Evolutionary conservation across 2,888 invertebrate genomes (phyloP).

Genomic region (Chymomyza procnemis): DNA sequence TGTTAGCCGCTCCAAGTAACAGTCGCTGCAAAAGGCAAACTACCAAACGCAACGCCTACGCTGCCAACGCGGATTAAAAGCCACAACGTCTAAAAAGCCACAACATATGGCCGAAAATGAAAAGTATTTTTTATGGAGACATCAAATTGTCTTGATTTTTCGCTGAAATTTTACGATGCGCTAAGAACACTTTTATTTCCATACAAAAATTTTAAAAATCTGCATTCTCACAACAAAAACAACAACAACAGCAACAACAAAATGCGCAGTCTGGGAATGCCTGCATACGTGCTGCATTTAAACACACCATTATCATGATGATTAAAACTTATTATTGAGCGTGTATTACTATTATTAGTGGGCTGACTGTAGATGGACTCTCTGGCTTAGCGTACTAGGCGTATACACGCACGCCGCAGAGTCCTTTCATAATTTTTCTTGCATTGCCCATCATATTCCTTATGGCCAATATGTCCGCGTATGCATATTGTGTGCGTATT

Average conservation of each 20-base stretch:
- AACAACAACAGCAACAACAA: too few species aligned
- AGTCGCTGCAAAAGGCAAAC: neutral
- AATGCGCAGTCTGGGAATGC: neutral
- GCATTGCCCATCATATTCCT: neutral
- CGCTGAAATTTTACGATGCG: neutral
- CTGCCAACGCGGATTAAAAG: slow-evolving; percentile 33
- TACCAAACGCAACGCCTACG: neutral
- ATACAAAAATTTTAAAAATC: neutral
- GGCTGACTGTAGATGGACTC: neutral
- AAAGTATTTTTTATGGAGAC: slow-evolving; percentile 59
- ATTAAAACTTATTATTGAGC: slow-evolving; percentile 71
- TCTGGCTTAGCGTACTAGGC: slow-evolving; percentile 30
- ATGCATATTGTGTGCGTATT: slow-evolving; percentile 54
- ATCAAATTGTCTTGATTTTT: slow-evolving; percentile 41
- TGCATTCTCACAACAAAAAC: neutral
- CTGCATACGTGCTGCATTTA: slow-evolving; percentile 42
- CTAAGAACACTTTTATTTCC: neutral
- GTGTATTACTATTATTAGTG: slow-evolving; percentile 70
- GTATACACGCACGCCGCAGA: slow-evolving; percentile 59
- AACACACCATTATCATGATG: slow-evolving; percentile 68
- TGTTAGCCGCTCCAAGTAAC: neutral
- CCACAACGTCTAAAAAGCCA: slow-evolving; percentile 49
- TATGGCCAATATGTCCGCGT: slow-evolving; percentile 19
- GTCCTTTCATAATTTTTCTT: slow-evolving; percentile 61
- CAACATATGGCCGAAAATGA: slow-evolving; percentile 29